Evolutionary conservation across 2,113 vertebrate genomes (phyloP), one percentile per base, ranked within the genome.

Genomic region (Halichoeres trimaculatus): DNA sequence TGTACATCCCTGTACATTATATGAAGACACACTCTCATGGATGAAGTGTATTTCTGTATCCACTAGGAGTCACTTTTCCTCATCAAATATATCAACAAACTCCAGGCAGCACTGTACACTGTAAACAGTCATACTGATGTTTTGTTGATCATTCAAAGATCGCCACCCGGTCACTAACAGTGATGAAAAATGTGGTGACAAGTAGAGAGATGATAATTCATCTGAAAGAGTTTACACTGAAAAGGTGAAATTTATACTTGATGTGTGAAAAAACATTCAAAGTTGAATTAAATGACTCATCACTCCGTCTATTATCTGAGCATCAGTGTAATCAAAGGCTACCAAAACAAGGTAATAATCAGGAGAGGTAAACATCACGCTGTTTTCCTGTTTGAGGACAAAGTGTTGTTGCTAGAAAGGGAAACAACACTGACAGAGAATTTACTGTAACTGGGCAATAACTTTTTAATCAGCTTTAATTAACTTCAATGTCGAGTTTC

Each of bases 21-120:
- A 17, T 19, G 17, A 14, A 45, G 6, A 19, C 3, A 34, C 19
- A 36, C 17, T 41, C 43, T 19, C 16, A 53, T 20, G 50, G 1
- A 22, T 74, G 87, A 50, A 90, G 70, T 88, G 20, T 1, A 73
- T 43, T 12, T 47, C 13, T 53, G n/a, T 7, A 40, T 80, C 89
- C 92, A 91, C 90, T 85, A 85, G 87, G 81, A 68, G 90, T 76
- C 89, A 85, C 70, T 48, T 88, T 84, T 89, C 82, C 59, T 65
- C 51, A 74, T 61, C 7, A 74, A 57, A 57, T 62, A 5, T 26
- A 1, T 63, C 14, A 61, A 43, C 10, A 8, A 16, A 19, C 23
- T 30, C 22, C 17, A 57, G 11, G 43, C 13, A 13, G 10, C 17
- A 59, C 26, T 19, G 1, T n/a, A 13, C 8, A 12, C 41, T 24